Percentiles rank a stretch among this genome's conserved stretches.
Conservation (phyloP, 2,888 invertebrate species). For the Leptopilina syphax region DNA sequence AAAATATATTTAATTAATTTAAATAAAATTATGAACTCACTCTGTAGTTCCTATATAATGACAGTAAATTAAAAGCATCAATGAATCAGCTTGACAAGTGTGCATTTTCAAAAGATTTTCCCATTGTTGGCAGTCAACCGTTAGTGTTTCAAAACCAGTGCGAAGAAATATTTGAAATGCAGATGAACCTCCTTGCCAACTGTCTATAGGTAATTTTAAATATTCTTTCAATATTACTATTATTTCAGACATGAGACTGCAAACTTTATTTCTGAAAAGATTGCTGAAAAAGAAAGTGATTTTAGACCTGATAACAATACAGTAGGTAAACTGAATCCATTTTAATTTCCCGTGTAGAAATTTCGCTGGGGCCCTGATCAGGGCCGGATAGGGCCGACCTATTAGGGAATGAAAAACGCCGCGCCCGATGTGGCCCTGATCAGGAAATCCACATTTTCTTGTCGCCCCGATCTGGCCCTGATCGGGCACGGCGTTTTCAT, state of each 20-base stretch:
- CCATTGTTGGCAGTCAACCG: constrained; percentile 49
- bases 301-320: not conserved
- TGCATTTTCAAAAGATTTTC: not conserved
- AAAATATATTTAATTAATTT: not conserved
- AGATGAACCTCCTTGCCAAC: constrained; percentile 38
- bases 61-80: constrained; percentile 59
- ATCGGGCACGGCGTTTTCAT: too few relatives aligned
- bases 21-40: constrained; percentile 42
- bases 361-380: too few relatives aligned
- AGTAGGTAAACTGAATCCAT: not conserved
- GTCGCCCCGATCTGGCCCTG: too few relatives aligned
- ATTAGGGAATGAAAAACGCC: too few relatives aligned
- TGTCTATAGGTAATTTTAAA: constrained; percentile 46
- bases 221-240: constrained; percentile 26
- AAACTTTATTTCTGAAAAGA: constrained; percentile 12
- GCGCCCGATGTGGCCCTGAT: too few relatives aligned
- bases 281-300: not conserved
- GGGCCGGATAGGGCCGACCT: too few relatives aligned
- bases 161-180: constrained; percentile 54
- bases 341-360: too few relatives aligned
- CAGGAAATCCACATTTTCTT: too few relatives aligned
- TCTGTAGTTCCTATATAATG: constrained; percentile 59
- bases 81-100: constrained; percentile 44
- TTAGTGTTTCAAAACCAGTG: constrained; percentile 53
- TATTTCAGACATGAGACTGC: constrained; percentile 15